Evolutionary conservation across 2,888 invertebrate genomes (phyloP).

Genomic region (Exocentrus adspersus): DNA sequence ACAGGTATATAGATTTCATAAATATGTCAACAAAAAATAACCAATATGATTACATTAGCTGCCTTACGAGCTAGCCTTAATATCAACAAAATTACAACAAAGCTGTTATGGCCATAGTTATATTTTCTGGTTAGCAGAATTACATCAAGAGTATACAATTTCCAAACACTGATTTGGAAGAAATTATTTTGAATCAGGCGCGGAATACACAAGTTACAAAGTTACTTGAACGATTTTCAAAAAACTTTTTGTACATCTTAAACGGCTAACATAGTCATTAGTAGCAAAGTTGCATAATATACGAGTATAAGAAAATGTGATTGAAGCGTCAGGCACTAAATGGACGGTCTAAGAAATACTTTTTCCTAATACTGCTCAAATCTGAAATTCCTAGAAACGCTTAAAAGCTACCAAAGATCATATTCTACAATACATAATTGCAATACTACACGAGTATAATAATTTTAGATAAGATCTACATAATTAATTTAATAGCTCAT

Average conservation of each 20-base stretch:
- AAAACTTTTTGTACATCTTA: too few relatives aligned
- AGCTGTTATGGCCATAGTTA: slow-evolving; percentile 6
- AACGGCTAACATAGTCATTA: slow-evolving; percentile 13
- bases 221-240: too few relatives aligned
- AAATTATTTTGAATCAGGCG: too few relatives aligned
- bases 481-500: neutral
- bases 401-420: slow-evolving; percentile 17
- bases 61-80: slow-evolving; percentile 26
- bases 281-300: slow-evolving; percentile 14
- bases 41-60: slow-evolving; percentile 37
- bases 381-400: slow-evolving; percentile 34
- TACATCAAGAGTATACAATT: neutral
- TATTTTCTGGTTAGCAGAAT: too few relatives aligned
- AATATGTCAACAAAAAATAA: slow-evolving; percentile 41
- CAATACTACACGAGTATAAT: neutral
- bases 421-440: neutral
- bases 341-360: slow-evolving; percentile 43
- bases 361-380: slow-evolving; percentile 45
- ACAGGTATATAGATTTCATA: slow-evolving; percentile 48
- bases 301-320: slow-evolving; percentile 27
- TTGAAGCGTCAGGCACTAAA: slow-evolving; percentile 46
- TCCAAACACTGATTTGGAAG: neutral
- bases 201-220: too few relatives aligned
- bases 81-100: slow-evolving; percentile 44
- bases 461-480: neutral